Evolutionary conservation across 2,113 vertebrate genomes (phyloP).

Genomic region (Craseonycteris thonglongyai): DNA sequence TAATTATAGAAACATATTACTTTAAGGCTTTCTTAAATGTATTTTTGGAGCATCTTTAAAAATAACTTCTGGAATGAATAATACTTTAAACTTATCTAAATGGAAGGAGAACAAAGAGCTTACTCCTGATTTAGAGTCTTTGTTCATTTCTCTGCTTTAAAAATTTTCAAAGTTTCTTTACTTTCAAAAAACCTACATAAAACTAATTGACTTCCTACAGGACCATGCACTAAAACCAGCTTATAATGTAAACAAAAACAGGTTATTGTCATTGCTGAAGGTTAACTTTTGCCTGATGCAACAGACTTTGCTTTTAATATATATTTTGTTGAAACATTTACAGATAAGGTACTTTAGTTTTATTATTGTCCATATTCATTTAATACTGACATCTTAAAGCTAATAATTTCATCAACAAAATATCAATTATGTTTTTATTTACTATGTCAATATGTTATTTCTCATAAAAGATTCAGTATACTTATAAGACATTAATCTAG

Average conservation of each 20-base stretch:
- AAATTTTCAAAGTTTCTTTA: not conserved
- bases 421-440: not conserved
- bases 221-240: not conserved
- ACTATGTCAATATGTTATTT: not conserved
- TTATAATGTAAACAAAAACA: conserved; percentile 7
- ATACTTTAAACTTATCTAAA: conserved; percentile 12
- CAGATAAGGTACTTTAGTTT: not conserved
- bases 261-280: not conserved
- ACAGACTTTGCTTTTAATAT: not conserved
- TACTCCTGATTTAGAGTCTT: conserved; percentile 27
- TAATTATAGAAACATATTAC: conserved; percentile 34
- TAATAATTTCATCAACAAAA: not conserved
- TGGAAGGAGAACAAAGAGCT: conserved; percentile 39
- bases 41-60: conserved; percentile 43
- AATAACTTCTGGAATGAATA: conserved; percentile 24
- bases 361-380: not conserved
- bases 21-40: not conserved
- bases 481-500: not conserved
- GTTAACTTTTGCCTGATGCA: not conserved
- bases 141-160: conserved; percentile 14
- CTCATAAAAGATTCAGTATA: not conserved
- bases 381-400: not conserved
- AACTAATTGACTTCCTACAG: not conserved
- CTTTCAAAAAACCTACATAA: not conserved
- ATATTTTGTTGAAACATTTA: not conserved